Conservation (phyloP, 2,113 vertebrate species). For the Phyllostomus discolor region DNA sequence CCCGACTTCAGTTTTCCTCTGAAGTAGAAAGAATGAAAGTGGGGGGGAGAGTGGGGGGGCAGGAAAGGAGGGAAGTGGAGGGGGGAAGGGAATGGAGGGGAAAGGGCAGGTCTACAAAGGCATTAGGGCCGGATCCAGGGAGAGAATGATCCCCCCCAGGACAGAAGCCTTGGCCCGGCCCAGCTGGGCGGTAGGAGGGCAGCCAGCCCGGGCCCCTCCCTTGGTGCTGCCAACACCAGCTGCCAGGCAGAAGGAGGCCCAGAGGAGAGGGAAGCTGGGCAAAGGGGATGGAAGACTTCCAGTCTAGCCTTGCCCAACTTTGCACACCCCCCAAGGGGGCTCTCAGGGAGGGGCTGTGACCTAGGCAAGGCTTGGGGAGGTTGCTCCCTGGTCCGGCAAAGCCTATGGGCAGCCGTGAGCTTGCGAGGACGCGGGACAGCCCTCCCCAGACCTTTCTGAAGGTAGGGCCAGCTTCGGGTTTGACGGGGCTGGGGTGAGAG, state of each 20-base stretch:
- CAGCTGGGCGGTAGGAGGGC: conserved; percentile 26
- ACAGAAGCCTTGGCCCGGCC: conserved; percentile 16
- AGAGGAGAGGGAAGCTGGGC: conserved; percentile 58
- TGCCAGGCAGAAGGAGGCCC: conserved; percentile 59
- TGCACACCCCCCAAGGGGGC: background rate
- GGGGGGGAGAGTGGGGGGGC: background rate
- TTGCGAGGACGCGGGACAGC: background rate
- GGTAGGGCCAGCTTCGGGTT: background rate
- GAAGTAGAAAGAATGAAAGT: conserved; percentile 14
- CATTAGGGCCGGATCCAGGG: background rate
- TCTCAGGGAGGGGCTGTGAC: background rate
- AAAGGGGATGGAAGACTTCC: conserved; percentile 67
- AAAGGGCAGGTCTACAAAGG: conserved; percentile 36
- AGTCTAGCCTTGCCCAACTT: conserved; percentile 52
- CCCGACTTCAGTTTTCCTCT: background rate
- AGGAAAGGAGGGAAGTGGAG: background rate
- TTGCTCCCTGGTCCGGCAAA: background rate
- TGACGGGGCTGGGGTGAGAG: background rate
- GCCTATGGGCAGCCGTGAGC: background rate
- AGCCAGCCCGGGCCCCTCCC: conserved; percentile 38
- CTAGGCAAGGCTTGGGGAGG: background rate
- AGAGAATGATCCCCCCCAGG: background rate
- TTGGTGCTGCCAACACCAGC: conserved; percentile 30
- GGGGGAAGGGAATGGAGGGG: background rate
- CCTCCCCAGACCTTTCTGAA: background rate